phyloP scores from a whole-genome alignment of 1,140 invertebrate species.

The Drosophila pseudoobscura region DNA sequence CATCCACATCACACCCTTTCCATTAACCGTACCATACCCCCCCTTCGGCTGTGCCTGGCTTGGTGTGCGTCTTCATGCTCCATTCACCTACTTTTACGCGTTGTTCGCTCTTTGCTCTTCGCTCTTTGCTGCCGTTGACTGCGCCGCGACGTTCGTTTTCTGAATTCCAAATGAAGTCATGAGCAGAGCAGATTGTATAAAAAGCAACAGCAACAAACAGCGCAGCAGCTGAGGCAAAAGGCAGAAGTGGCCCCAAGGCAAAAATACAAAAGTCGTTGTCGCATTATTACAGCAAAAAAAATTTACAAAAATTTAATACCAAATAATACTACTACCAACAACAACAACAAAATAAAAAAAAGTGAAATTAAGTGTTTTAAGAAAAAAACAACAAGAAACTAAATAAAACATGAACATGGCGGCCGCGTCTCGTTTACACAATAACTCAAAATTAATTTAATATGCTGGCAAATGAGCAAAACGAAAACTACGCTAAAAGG shows the following conservation, averaged over 20 bases:
- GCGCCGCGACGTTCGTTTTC: slow-evolving; percentile 71
- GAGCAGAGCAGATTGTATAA: slow-evolving; percentile 62
- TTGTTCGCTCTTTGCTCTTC: slow-evolving; percentile 65
- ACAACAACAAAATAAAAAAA: slow-evolving; percentile 53
- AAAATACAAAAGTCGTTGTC: slow-evolving; percentile 67
- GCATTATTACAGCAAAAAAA: slow-evolving; percentile 66
- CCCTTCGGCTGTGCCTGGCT: slow-evolving; percentile 10
- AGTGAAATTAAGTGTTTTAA: slow-evolving; percentile 78
- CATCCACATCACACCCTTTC: too few species aligned
- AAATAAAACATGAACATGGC: slow-evolving; percentile 62
- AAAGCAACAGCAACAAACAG: slow-evolving; percentile 39
- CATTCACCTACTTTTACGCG: slow-evolving; percentile 82
- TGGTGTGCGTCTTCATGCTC: slow-evolving; percentile 67
- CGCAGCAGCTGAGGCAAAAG: slow-evolving; percentile 34
- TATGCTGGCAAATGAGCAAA: slow-evolving; percentile 74
- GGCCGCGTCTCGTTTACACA: slow-evolving; percentile 75
- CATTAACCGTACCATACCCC: background rate
- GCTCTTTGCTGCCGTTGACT: slow-evolving; percentile 27
- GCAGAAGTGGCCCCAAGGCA: slow-evolving; percentile 6
- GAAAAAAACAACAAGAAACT: slow-evolving; percentile 35
- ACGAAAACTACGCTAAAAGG: slow-evolving; percentile 71
- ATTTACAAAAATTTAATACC: slow-evolving; percentile 46
- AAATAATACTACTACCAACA: slow-evolving; percentile 20
- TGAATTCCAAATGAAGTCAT: slow-evolving; percentile 82
- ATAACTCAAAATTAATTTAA: slow-evolving; percentile 79